A percentile compares a stretch with the other conserved stretches of the same genome.
Conservation (phyloP, 2,888 invertebrate species). For the Tubulanus polymorphus region DNA sequence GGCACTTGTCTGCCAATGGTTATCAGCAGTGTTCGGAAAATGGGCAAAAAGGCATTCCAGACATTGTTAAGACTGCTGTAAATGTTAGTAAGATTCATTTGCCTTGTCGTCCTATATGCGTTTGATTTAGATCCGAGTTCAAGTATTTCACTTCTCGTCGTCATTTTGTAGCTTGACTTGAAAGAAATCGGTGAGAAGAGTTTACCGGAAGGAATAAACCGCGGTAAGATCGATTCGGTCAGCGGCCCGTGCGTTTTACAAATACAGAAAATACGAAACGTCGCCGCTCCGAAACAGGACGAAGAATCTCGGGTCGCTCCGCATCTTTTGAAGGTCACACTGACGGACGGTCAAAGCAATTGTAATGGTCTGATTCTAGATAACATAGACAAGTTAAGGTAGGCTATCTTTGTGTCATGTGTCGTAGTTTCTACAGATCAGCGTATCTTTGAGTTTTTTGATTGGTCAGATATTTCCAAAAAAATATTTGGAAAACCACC, state of each 20-base stretch:
- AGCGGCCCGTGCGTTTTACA: conserved; percentile 66
- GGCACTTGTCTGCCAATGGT: conserved; percentile 43
- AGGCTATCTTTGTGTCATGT: too few relatives aligned
- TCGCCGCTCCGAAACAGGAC: conserved; percentile 84
- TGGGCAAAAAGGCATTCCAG: conserved; percentile 29
- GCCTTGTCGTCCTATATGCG: too few relatives aligned
- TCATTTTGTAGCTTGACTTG: conserved; percentile 61
- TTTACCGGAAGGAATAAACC: conserved; percentile 66
- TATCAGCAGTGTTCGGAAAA: conserved; percentile 30
- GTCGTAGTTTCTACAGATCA: too few relatives aligned
- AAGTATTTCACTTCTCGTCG: too few relatives aligned
- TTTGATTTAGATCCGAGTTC: too few relatives aligned
- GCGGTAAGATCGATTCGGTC: conserved; percentile 56
- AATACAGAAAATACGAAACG: conserved; percentile 81
- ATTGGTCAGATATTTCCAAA: too few relatives aligned
- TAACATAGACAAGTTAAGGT: conserved; percentile 64
- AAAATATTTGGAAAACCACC: too few relatives aligned
- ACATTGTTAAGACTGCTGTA: conserved; percentile 35
- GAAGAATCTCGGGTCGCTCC: conserved; percentile 71
- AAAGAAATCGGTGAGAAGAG: conserved; percentile 75
- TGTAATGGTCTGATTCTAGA: conserved; percentile 76
- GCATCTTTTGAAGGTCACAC: conserved; percentile 74
- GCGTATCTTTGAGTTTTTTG: too few relatives aligned
- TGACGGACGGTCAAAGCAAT: conserved; percentile 79
- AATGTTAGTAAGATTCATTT: conserved; percentile 48